phyloP scores from a whole-genome alignment of 1,140 invertebrate genomes.

The Helicoverpa zea region DNA sequence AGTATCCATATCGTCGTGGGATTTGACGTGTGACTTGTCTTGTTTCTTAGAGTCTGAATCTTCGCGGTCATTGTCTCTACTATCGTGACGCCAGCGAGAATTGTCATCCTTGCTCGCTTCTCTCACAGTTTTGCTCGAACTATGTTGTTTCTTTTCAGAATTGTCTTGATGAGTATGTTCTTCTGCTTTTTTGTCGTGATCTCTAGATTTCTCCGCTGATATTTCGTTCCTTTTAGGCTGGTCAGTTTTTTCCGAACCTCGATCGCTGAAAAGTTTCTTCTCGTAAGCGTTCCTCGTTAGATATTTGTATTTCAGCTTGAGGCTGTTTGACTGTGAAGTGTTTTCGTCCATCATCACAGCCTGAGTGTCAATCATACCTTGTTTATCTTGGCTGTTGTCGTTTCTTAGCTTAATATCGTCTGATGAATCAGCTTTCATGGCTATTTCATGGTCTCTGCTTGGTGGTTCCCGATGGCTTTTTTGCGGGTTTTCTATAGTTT shows the following conservation, averaged over 20 bases:
- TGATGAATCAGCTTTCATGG: background rate
- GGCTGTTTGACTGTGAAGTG: background rate
- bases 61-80: background rate
- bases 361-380: constrained; percentile 25
- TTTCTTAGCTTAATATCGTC: background rate
- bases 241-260: background rate
- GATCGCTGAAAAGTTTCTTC: background rate
- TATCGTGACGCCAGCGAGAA: too few species aligned
- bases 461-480: background rate
- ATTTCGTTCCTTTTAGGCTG: background rate
- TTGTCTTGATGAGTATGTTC: too few species aligned
- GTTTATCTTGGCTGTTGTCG: background rate
- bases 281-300: constrained; percentile 25
- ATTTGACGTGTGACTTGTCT: background rate
- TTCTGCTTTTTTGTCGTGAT: too few species aligned
- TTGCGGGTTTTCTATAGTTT: background rate
- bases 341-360: constrained; percentile 25
- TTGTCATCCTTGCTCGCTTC: too few species aligned
- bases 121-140: too few species aligned
- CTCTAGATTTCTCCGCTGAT: too few species aligned
- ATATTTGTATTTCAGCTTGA: constrained; percentile 52
- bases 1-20: background rate
- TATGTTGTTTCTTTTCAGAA: too few species aligned
- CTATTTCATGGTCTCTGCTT: background rate
- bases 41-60: background rate